Evolutionary conservation across 1,140 invertebrate species (phyloP), one percentile per base, ranked within the genome.

Genomic region (Pemphigus obesinymphae): DNA sequence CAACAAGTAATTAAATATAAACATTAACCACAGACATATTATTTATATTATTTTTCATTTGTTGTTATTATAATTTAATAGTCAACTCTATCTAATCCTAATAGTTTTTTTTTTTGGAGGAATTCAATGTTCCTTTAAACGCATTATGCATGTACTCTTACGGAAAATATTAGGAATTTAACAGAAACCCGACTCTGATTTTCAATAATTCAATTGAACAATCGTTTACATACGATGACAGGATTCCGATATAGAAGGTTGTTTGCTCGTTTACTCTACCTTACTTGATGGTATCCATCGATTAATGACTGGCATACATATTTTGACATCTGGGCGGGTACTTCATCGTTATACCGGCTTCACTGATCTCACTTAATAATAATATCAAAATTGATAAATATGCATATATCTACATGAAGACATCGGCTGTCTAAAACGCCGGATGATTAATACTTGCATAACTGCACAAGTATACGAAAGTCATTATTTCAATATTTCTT

Each of bases 331-430:
- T 78, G 48, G 75, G 75, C 75, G 75, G 75, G 34, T 58, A 55
- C 40, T 23, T 45, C 23, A 45, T 23, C 68, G 68, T 29, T 70
- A 55, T 17, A 55, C 75, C 50, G 72, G 72, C 75, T 55, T 58
- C 34, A 55, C n/a, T 15, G 75, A 78, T 78, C 75, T 78, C n/a
- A 23, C 34, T 78, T 78, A 78, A 78, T 78, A 78, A 78, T 23
- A 78, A 78, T 78, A 78, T 78, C 75, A 78, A 58, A 78, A 58
- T 78, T 78, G 75, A 78, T 78, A 78, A 78, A 78, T 78, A 78
- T 78, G 75, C 53, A 78, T 58, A 58, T 55, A 37, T 58, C 75
- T 31, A 37, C 34, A 78, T 78, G 75, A 78, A 78, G 75, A 78
- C 75, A 58, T 78, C 75, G 53, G 75, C 75, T 78, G 75, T 78